Conservation (phyloP, 2,888 invertebrate genomes). For the Achlya flavicornis region DNA sequence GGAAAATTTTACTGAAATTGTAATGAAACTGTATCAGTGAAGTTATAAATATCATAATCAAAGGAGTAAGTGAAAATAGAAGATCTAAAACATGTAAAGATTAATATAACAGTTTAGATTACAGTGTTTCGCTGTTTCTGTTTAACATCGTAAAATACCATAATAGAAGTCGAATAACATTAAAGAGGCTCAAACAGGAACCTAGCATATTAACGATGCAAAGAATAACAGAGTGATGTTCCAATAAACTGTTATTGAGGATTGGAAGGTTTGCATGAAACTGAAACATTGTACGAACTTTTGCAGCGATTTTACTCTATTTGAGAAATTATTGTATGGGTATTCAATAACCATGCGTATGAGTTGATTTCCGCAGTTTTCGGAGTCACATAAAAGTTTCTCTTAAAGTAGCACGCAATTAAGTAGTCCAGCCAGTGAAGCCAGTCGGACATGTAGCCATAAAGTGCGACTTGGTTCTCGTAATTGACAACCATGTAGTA, state of each 20-base stretch:
- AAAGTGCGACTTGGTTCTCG: slow-evolving; percentile 35
- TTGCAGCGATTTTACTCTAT: neutral
- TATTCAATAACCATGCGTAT: neutral
- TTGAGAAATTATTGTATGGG: neutral
- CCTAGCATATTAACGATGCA: slow-evolving; percentile 22
- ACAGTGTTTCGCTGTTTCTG: neutral
- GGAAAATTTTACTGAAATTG: neutral
- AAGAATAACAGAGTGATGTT: slow-evolving; percentile 24
- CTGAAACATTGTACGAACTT: neutral
- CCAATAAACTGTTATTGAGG: slow-evolving; percentile 23
- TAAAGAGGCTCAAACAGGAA: slow-evolving; percentile 21
- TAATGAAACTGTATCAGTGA: neutral
- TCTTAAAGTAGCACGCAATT: neutral
- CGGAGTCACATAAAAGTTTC: slow-evolving; percentile 11
- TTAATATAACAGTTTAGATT: slow-evolving; percentile 10
- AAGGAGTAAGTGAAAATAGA: neutral
- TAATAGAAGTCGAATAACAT: slow-evolving; percentile 17
- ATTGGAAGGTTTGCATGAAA: neutral
- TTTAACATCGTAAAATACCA: slow-evolving; percentile 14
- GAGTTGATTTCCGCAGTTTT: slow-evolving; percentile 3
- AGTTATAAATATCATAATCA: neutral
- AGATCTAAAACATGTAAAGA: neutral
- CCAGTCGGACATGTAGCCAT: slow-evolving; percentile 22
- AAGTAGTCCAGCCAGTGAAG: slow-evolving; percentile 23
- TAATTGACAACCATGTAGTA: slow-evolving; percentile 40